These are phyloP conservation scores for Cuniculus paca DNA, from an alignment of 2,797 vertebrate genomes.

Conservation along the genomic window DNA sequence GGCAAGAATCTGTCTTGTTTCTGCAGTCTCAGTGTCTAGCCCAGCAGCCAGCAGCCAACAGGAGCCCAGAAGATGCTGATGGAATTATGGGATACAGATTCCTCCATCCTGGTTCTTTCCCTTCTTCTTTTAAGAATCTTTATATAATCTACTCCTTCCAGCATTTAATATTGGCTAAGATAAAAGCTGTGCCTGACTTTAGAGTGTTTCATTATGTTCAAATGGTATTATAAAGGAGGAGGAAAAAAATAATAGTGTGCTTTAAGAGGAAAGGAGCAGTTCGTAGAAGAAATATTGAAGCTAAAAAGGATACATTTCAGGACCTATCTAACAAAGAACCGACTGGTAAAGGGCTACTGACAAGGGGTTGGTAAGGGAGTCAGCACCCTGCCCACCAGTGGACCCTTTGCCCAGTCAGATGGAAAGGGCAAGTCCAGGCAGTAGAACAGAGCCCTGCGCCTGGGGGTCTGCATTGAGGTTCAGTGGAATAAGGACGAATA, in stretches of 20 bases:
- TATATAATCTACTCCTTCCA: not conserved
- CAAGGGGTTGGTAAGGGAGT: not conserved
- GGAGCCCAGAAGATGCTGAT: not conserved
- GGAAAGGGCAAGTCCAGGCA: not conserved
- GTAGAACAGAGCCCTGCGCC: not conserved
- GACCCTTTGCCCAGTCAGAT: not conserved
- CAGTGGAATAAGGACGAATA: not conserved
- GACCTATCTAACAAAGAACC: slow-evolving; percentile 24
- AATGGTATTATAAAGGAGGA: slow-evolving; percentile 37
- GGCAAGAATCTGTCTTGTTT: not conserved
- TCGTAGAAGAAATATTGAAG: slow-evolving; percentile 35
- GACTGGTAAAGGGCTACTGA: slow-evolving; percentile 17
- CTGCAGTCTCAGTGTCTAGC: not conserved
- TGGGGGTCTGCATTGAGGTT: not conserved
- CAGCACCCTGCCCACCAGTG: not conserved
- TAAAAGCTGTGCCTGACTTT: slow-evolving; percentile 51
- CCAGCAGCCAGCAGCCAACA: not conserved
- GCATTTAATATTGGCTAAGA: slow-evolving; percentile 26
- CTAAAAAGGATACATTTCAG: slow-evolving; percentile 45
- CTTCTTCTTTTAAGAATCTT: not conserved
- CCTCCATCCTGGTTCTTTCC: not conserved
- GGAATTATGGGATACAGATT: slow-evolving; percentile 3
- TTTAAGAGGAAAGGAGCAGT: slow-evolving; percentile 47
- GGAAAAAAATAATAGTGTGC: slow-evolving; percentile 43
- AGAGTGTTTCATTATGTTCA: slow-evolving; percentile 41